Base-by-base conservation (phyloP, 1,140 invertebrate species). In the Drosophila ambigua region DNA sequence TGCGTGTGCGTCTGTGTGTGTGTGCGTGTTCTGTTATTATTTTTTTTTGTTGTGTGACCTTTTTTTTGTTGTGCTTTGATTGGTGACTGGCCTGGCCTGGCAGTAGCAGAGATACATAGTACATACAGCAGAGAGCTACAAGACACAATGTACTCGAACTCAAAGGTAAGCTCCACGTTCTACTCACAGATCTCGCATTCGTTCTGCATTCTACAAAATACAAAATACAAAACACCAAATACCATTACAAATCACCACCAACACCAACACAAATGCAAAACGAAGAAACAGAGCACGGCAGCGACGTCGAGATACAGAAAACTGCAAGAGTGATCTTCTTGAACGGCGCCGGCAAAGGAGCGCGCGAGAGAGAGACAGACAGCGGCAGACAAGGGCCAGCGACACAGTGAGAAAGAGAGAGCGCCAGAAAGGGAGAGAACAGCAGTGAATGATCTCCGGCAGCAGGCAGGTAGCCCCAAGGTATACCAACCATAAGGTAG, bases 61-160 rank as follows among this genome's bases (percentile, higher is more conserved):
- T 69, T 69, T 49, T 39, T 31, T 41, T 57, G 52, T 72, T 68
- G 84, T 83, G 84, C 84, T 84, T 83, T 79, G 72, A 77, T 84
- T 66, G 71, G 63, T 73, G 67, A 69, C 11, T 13, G 31, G 8
- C 31, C 11, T 13, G 31, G 8, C 31, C 9, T 31, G 31, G 31
- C 31, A 31, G 31, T 9, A 11, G 31, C 31, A 35, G 31, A 35
- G 31, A 35, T 35, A 35, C 31, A 35, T 11, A 35, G 31, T 35
- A 39, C 3, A 39, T 2, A 39, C 35, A 2, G 1, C 9, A 39
- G 35, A 39, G 11, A 39, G 35, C 9, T 31, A 31, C 8, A 4
- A 39, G 35, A 13, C 5, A 13, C 31, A 13, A 39, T 9, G 11
- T 13, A 2, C 35, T 13, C 35, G 35, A 5, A 39, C 35, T 13